Percentiles rank a stretch among this genome's conserved stretches.
Evolutionary conservation across 2,888 invertebrate species (phyloP).

Genomic region (Chrysopilus asiliformis): DNA sequence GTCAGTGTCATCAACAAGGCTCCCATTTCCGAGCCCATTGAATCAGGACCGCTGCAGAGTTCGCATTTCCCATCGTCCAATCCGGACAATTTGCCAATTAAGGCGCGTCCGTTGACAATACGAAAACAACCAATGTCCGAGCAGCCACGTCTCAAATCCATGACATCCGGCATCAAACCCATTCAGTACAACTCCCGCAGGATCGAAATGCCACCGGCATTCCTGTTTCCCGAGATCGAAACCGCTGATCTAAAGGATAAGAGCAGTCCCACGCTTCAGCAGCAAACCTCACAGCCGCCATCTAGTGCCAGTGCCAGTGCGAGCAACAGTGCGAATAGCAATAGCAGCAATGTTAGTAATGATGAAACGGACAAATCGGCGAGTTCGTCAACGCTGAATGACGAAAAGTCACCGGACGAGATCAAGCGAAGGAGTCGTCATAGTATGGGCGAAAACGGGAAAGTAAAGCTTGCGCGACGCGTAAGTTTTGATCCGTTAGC

Average conservation of each 20-base stretch:
- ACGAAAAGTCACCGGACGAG: slow-evolving; percentile 29
- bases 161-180: slow-evolving; percentile 41
- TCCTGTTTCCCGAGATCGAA: slow-evolving; percentile 64
- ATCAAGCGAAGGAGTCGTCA: slow-evolving; percentile 54
- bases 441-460: slow-evolving; percentile 42
- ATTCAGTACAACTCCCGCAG: slow-evolving; percentile 56
- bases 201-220: slow-evolving; percentile 73
- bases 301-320: slow-evolving; percentile 14
- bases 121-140: slow-evolving; percentile 72
- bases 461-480: slow-evolving; percentile 60
- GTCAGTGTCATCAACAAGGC: slow-evolving; percentile 21
- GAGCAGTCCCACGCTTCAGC: slow-evolving; percentile 14
- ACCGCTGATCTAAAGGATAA: slow-evolving; percentile 42
- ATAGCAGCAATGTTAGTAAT: slow-evolving; percentile 20
- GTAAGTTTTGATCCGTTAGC: slow-evolving; percentile 98
- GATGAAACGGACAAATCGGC: slow-evolving; percentile 28
- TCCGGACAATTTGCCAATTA: slow-evolving; percentile 45
- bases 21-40: slow-evolving; percentile 16
- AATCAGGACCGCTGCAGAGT: slow-evolving; percentile 4
- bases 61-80: slow-evolving; percentile 23
- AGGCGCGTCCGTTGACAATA: slow-evolving; percentile 71
- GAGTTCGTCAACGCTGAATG: slow-evolving; percentile 16
- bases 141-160: slow-evolving; percentile 59
- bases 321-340: slow-evolving; percentile 17
- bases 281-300: slow-evolving; percentile 2